Percentiles rank a stretch among this genome's conserved stretches.
Conservation (phyloP, 2,113 vertebrate genomes). For the Rissa tridactyla region DNA sequence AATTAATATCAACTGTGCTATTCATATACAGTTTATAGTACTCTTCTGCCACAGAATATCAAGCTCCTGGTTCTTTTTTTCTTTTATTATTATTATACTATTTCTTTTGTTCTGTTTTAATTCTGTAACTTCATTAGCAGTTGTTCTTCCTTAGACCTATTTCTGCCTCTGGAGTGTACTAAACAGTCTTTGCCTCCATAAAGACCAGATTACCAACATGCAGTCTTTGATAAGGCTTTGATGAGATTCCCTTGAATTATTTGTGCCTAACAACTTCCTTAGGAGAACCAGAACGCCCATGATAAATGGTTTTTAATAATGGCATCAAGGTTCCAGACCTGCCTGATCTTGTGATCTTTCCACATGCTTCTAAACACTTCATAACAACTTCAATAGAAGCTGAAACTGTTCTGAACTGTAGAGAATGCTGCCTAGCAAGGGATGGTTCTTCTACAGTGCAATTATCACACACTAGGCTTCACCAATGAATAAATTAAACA, state of each 20-base stretch:
- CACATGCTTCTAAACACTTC: neutral
- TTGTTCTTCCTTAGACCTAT: neutral
- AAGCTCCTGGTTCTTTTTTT: neutral
- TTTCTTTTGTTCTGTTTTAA: neutral
- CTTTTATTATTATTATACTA: neutral
- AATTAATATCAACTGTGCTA: neutral
- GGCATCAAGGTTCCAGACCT: neutral
- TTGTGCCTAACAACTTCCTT: neutral
- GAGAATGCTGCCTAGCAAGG: neutral
- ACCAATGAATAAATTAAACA: neutral
- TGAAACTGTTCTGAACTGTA: neutral
- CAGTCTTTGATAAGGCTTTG: neutral
- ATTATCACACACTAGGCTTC: neutral
- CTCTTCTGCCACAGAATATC: neutral
- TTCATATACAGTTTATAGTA: neutral
- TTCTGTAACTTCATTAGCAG: neutral
- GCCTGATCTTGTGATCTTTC: neutral
- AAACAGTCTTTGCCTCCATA: neutral
- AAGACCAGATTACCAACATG: neutral
- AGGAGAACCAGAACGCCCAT: neutral
- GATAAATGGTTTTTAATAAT: slow-evolving; percentile 56
- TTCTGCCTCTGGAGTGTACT: neutral
- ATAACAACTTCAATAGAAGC: neutral
- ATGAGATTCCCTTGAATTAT: neutral
- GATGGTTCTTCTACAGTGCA: neutral